Conservation (phyloP, 2,113 vertebrate species). For the Takifugu bimaculatus region DNA sequence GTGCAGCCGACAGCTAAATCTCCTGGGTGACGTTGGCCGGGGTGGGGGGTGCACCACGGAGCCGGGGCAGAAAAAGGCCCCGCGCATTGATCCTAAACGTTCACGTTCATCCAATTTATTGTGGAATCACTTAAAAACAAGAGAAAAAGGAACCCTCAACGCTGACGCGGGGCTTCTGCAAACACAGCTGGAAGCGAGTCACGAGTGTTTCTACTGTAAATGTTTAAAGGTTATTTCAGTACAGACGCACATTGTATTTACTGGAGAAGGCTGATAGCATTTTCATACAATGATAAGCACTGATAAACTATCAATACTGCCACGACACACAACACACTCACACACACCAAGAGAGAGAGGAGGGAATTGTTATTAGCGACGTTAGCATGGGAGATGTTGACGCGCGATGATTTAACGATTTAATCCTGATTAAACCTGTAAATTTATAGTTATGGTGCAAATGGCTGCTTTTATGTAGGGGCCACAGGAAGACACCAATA, state of each 20-base stretch:
- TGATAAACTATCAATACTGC: conserved; percentile 19
- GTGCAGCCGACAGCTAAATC: conserved; percentile 17
- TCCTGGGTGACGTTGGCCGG: conserved; percentile 30
- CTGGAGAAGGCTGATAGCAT: conserved; percentile 25
- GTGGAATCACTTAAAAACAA: too few species aligned
- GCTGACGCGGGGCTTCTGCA: neutral
- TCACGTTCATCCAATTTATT: too few species aligned
- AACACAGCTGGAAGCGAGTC: too few species aligned
- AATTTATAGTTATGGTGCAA: neutral
- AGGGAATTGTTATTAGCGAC: too few species aligned
- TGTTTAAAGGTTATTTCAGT: conserved; percentile 37
- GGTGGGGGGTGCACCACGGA: conserved; percentile 30
- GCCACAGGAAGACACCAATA: too few species aligned
- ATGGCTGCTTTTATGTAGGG: neutral
- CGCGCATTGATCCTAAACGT: too few species aligned
- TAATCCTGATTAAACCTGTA: too few species aligned
- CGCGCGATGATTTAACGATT: neutral
- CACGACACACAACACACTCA: too few species aligned
- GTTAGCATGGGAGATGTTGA: too few species aligned
- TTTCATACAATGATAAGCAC: conserved; percentile 34
- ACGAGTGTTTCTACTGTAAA: too few species aligned
- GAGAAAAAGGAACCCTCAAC: conserved; percentile 7
- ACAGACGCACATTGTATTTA: conserved; percentile 32
- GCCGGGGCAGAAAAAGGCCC: conserved; percentile 1
- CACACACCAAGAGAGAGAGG: too few species aligned